phyloP scores from a whole-genome alignment of 2,797 vertebrate genomes.

The Poecilia wingei region DNA sequence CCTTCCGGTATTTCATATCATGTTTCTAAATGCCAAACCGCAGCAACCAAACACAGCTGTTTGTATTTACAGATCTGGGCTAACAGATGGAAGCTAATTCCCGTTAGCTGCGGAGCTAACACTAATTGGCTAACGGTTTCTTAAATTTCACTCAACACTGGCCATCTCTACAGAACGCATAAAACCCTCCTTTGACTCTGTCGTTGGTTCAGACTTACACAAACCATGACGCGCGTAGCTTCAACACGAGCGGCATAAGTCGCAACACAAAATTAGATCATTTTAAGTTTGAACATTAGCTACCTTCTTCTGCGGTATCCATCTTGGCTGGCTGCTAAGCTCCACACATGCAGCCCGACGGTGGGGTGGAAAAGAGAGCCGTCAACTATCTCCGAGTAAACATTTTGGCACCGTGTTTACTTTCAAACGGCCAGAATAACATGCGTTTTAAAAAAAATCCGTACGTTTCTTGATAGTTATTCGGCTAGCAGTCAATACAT shows the following conservation, averaged over 20 bases:
- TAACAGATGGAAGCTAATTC: conserved; percentile 25
- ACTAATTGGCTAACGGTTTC: conserved; percentile 49
- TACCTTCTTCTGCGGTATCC: conserved; percentile 94
- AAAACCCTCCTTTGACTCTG: rapidly evolving
- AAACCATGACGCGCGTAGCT: rapidly evolving
- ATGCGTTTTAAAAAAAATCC: not conserved
- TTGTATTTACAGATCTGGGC: conserved; percentile 17
- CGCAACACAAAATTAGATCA: conserved; percentile 10
- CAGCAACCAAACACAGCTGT: not conserved
- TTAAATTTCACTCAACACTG: not conserved
- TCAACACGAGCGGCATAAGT: not conserved
- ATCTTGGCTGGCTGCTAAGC: conserved; percentile 82
- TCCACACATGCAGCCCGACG: conserved; percentile 35
- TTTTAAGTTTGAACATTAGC: conserved; percentile 40
- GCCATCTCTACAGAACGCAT: not conserved
- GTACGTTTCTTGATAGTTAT: not conserved
- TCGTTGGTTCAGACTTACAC: rapidly evolving
- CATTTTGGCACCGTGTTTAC: conserved; percentile 37
- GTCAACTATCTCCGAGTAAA: conserved; percentile 33
- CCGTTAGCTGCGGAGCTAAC: conserved; percentile 43
- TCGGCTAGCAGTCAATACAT: conserved; percentile 11
- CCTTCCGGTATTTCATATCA: too few relatives aligned
- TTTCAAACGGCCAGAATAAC: not conserved
- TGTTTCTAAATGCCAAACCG: not conserved
- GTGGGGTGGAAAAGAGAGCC: conserved; percentile 19